Evolutionary conservation across 2,888 invertebrate genomes (phyloP).

Genomic region (Argynnis bischoffii): DNA sequence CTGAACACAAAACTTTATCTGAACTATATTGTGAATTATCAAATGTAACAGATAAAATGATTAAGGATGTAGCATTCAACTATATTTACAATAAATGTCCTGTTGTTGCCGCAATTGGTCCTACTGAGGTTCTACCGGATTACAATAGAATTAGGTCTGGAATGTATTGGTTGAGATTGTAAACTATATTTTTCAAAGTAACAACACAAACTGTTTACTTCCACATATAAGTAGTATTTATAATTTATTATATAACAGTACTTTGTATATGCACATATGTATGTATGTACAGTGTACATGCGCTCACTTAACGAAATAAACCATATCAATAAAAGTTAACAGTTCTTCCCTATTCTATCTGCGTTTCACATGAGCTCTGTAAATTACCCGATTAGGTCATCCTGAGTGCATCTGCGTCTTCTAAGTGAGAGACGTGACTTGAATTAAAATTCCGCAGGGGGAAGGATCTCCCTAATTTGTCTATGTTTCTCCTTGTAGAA

Average conservation of each 20-base stretch:
- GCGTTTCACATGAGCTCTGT: constrained; percentile 20
- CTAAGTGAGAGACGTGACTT: constrained; percentile 24
- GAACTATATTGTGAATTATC: constrained; percentile 36
- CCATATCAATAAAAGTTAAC: too few species aligned
- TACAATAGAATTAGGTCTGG: constrained; percentile 61
- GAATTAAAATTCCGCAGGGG: constrained; percentile 16
- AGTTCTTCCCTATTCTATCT: constrained; percentile 6
- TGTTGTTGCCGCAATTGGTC: constrained; percentile 68
- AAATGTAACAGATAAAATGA: constrained; percentile 24
- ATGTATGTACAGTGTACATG: not conserved
- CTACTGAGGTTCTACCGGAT: constrained; percentile 67
- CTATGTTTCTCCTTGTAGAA: not conserved
- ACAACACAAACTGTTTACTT: not conserved
- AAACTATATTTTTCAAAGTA: constrained; percentile 27
- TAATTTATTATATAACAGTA: too few species aligned
- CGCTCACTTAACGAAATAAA: too few species aligned
- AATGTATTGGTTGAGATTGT: constrained; percentile 66
- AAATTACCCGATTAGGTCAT: constrained; percentile 22
- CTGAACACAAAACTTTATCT: constrained; percentile 47
- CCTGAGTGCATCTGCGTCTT: constrained; percentile 21
- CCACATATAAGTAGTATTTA: too few species aligned
- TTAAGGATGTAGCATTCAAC: constrained; percentile 47
- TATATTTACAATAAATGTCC: constrained; percentile 72
- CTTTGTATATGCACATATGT: too few species aligned
- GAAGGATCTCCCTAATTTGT: constrained; percentile 2